Evolutionary conservation across 2,888 invertebrate species (phyloP), one percentile per base, ranked within the genome.

Genomic region (Subacronicta megacephala): DNA sequence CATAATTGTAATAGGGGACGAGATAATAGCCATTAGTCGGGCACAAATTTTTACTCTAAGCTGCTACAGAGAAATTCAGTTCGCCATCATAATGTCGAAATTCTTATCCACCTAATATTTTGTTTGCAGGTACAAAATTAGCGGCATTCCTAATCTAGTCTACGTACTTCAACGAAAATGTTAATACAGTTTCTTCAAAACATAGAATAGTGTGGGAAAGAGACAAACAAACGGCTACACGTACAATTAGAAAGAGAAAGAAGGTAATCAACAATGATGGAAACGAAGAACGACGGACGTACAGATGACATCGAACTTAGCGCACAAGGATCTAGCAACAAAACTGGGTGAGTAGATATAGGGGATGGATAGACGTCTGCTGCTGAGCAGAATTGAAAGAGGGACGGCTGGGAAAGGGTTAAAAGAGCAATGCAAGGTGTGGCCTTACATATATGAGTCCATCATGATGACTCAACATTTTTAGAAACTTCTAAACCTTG

Each of bases 221-320:
- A 67, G 75, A 75, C 60, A 71, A 55, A 51, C n/a, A 47, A 18
- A 72, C 62, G 69, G 60, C 69, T 69, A 68, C 66, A 66, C 53
- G 55, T 49, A 46, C 65, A 61, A 66, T 70, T 76, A 61, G 66
- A 73, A 71, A 78, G 54, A 77, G 67, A 68, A 44, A 71, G 37
- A 56, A 71, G 20, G 56, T 45, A 68, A 78, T 57, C 65, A 36
- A 59, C 43, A 83, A 75, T 85, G 54, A 93, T 93, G 94, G 93
- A 93, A 57, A 82, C 89, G 55, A 93, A 93, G 72, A 89, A 83
- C 73, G 91, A 90, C 50, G 77, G 66, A 42, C 84, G 80, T 54
- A 77, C 79, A 45, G 93, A 93, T 58, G 92, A 93, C 66, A 93
- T 94, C 66, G 94, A 94, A 82, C 87, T 94, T 33, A 92, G 91